Conservation (phyloP, 2,797 vertebrate species). For the Coranthus polyacanthus region DNA sequence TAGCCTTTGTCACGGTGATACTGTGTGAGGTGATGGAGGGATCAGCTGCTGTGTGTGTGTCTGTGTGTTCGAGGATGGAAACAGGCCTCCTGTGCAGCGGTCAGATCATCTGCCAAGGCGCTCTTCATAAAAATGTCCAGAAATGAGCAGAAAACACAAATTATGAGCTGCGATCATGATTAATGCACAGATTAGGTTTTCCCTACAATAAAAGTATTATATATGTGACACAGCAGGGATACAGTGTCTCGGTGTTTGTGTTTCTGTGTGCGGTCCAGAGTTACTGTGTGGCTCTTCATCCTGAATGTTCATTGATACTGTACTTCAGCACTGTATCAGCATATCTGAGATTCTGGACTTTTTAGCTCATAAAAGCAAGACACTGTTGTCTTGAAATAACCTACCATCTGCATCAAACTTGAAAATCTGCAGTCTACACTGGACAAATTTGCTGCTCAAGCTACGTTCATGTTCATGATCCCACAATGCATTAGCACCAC, state of each 20-base stretch:
- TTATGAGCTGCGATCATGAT: constrained; percentile 2
- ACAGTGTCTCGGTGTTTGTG: neutral
- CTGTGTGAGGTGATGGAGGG: constrained; percentile 37
- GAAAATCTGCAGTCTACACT: too few relatives aligned
- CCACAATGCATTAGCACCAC: too few relatives aligned
- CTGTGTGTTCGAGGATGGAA: constrained; percentile 2
- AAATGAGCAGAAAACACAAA: constrained; percentile 16
- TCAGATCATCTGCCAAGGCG: neutral
- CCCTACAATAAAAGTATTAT: neutral
- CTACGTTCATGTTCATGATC: too few relatives aligned
- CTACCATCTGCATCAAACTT: too few relatives aligned
- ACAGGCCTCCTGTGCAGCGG: constrained; percentile 5
- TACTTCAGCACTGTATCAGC: too few relatives aligned
- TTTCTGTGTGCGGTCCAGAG: too few relatives aligned
- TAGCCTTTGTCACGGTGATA: constrained; percentile 25
- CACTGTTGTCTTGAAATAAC: too few relatives aligned
- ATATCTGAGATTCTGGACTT: too few relatives aligned
- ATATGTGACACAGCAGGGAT: neutral
- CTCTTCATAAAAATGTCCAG: constrained; percentile 11
- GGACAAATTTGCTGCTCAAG: too few relatives aligned
- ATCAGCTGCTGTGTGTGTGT: constrained; percentile 20
- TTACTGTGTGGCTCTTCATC: too few relatives aligned
- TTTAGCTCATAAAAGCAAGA: too few relatives aligned
- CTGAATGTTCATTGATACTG: too few relatives aligned
- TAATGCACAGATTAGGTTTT: constrained; percentile 5